phyloP scores from a whole-genome alignment of 2,888 invertebrate species.

The Alcis repandata region DNA sequence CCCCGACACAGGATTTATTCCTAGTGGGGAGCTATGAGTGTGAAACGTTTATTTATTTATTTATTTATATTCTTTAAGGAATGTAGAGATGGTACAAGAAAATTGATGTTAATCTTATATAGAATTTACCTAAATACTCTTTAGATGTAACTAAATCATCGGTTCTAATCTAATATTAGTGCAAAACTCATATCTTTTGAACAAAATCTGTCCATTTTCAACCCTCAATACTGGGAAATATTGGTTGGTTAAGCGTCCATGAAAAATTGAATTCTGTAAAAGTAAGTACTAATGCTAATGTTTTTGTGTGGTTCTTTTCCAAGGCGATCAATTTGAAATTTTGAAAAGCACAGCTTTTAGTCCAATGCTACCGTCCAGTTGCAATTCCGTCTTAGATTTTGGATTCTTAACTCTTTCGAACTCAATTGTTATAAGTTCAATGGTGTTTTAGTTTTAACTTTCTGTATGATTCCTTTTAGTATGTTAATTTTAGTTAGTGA shows the following conservation, averaged over 20 bases:
- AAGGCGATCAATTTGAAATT: conserved; percentile 34
- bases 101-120: conserved; percentile 17
- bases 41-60: too few relatives aligned
- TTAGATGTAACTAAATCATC: conserved; percentile 13
- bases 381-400: conserved; percentile 69
- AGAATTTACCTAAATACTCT: conserved; percentile 18
- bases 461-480: neutral
- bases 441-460: neutral
- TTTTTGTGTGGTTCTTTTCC: conserved; percentile 19
- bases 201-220: conserved; percentile 39
- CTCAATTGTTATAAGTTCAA: neutral
- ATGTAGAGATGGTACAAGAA: neutral
- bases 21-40: too few relatives aligned
- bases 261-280: neutral
- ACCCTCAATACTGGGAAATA: conserved; percentile 9
- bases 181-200: conserved; percentile 30
- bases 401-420: neutral
- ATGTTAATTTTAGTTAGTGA: neutral
- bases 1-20: too few relatives aligned
- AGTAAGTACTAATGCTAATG: neutral
- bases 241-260: conserved; percentile 20
- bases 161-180: neutral
- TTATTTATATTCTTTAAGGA: neutral
- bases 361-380: conserved; percentile 74
- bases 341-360: conserved; percentile 64